Evolutionary conservation across 1,140 invertebrate species (phyloP).

Genomic region (Drosophila nebulosa): DNA sequence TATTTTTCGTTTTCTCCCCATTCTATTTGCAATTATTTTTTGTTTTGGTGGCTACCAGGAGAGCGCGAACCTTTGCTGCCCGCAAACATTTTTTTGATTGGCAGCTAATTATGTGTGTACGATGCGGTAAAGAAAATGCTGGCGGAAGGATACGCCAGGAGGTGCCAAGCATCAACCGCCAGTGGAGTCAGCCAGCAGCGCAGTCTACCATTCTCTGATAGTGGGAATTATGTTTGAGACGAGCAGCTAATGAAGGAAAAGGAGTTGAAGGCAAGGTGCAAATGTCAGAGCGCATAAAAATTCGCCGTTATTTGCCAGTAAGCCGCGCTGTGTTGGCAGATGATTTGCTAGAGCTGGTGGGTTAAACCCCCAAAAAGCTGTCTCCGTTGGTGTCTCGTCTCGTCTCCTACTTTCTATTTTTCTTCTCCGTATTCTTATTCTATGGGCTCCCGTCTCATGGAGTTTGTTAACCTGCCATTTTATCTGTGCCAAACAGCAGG

Average conservation of each 20-base stretch:
- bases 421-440: no score
- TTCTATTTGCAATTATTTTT: not conserved
- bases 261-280: conserved; percentile 32
- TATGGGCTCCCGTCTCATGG: not conserved
- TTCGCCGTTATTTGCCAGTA: conserved; percentile 78
- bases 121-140: conserved; percentile 67
- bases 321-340: conserved; percentile 65
- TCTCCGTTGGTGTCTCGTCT: conserved; percentile 1
- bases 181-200: no score
- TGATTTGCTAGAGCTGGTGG: conserved; percentile 56
- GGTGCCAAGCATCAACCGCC: conserved; percentile 2
- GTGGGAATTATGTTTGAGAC: conserved; percentile 58
- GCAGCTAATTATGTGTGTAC: conserved; percentile 77
- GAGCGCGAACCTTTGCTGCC: conserved; percentile 63
- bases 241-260: not conserved
- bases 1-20: not conserved
- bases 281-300: conserved; percentile 75
- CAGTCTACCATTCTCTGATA: conserved; percentile 35
- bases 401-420: no score
- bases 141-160: conserved; percentile 63
- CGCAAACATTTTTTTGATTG: conserved; percentile 73
- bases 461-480: conserved; percentile 70
- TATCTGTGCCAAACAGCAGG: conserved; percentile 74
- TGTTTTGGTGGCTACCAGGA: conserved; percentile 17
- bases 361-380: not conserved